Evolutionary conservation across 2,113 vertebrate genomes (phyloP), one percentile per base, ranked within the genome.

Genomic region (Ciconia stormi): DNA sequence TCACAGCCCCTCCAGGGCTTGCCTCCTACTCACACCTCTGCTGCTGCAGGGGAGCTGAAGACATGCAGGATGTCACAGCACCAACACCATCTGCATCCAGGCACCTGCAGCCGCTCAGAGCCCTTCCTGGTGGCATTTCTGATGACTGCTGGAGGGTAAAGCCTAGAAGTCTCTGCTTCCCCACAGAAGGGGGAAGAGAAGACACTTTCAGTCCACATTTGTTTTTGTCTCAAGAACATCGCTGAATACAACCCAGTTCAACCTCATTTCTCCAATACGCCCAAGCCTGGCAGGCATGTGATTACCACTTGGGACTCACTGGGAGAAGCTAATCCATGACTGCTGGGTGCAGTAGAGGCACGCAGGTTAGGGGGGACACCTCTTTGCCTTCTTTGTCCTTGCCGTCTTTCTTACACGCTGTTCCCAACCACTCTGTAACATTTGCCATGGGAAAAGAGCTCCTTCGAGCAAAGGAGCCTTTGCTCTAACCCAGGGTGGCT

Each of bases 351-450:
- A 86, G 8, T 23, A 0, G 1, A 62, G 56, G 21, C 29, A 13
- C 30, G n/a, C 12, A 40, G 30, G 12, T 11, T 49, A 12, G 3
- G 9, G 11, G 14, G 25, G 2, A 50, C 25, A 12, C 12, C 8
- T n/a, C 23, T n/a, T n/a, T n/a, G n/a, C n/a, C n/a, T n/a, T n/a
- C n/a, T n/a, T n/a, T 66, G 46, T 62, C 40, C 34, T 67, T 3
- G 3, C 2, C 4, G 13, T 30, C 30, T 36, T 61, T 66, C 50
- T 86, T 55, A 38, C 29, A 22, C 10, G 55, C 10, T 17, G 46
- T 77, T 52, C 47, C 50, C 36, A 40, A 8, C 26, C 1, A 30
- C 22, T 92, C 25, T 0, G 0, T 50, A 67, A 55, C 25, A 11
- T 58, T 32, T 71, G 8, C 27, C 4, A 0, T 3, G 4, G 29